Base-by-base conservation (phyloP, 2,888 invertebrate genomes). In the Pseudoips prasinana region DNA sequence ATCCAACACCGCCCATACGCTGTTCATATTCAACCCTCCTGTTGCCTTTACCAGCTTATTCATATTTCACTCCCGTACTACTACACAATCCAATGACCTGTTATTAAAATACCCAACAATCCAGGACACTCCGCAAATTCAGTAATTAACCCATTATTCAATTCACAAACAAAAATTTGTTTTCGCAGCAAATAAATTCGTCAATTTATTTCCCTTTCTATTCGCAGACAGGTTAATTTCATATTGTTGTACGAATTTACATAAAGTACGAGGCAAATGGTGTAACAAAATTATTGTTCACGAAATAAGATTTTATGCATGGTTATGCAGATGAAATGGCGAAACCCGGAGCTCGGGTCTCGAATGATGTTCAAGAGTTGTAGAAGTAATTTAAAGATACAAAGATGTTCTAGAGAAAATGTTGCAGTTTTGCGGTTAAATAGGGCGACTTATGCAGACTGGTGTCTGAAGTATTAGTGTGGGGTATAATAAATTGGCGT, bases 21-120 rank as follows among this genome's bases (percentile, higher is more conserved):
- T 20, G 20, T 52, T 47, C 44, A 52, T 14, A 48, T 38, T 39
- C 68, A 64, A 64, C 73, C 71, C 73, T 70, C 72, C 70, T 72
- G 73, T 70, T 71, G 61, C 63, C 53, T 44, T 39, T 7, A 43
- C 28, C 48, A 46, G 46, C 50, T 53, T 41, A 47, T 55, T 55
- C 53, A 58, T 58, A 54, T 58, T 58, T 59, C 48, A 50, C 35
- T 39, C 45, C 38, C 46, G 41, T 40, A 28, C 29, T 14, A 14
- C 14, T 14, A 14, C 3, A 14, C 14, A 54, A 55, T 41, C 43
- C 48, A 50, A 54, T 47, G 39, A 47, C 40, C 42, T 35, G 46
- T 40, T 46, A 58, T 38, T 41, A 53, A 54, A 47, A 49, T 46
- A 22, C 37, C 19, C 33, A 23, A 26, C 22, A 31, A 4, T 10